Evolutionary conservation across 2,113 vertebrate genomes (phyloP), one percentile per base, ranked within the genome.

Genomic region (Mus spicilegus): DNA sequence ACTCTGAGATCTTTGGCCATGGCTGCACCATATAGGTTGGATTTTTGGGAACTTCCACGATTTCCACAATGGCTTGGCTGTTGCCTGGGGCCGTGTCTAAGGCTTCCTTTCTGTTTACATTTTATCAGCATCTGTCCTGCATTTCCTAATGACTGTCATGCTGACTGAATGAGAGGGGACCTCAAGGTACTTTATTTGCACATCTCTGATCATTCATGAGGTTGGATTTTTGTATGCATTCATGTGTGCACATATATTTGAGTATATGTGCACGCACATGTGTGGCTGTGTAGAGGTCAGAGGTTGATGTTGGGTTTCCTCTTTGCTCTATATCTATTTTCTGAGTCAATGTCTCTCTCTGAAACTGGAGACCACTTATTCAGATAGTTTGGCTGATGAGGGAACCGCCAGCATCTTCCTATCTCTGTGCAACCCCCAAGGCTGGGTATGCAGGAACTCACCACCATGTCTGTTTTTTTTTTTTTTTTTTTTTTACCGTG

Each of bases 401-500:
- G n/a, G 70, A 73, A 20, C n/a, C 16, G 7, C n/a, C 19, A 39
- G n/a, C n/a, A 73, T 39, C 13, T 8, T 73, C 70, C 70, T 11
- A n/a, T 39, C 70, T 39, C 36, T 73, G 70, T 22, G n/a, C 8
- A 22, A 39, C 17, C 7, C 70, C n/a, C 19, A 22, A 73, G n/a
- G n/a, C 7, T 73, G 70, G 70, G 4, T 73, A 22, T 22, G 17
- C 19, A 39, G 17, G 36, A 39, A 33, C 70, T 36, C 7, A 20
- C 36, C 36, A 19, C 70, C 17, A 20, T 9, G 36, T 36, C 70
- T 22, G n/a, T n/a, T 0, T 39, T 39, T 42, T 42, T 42, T 42
- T 0, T 39, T 39, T n/a, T 0, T 39, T 39, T n/a, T 0, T 39
- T 39, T 70, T 73, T 22, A 73, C n/a, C 22, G 70, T 39, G 19